Conservation (phyloP, 2,888 invertebrate species). For the Apoda limacodes region DNA sequence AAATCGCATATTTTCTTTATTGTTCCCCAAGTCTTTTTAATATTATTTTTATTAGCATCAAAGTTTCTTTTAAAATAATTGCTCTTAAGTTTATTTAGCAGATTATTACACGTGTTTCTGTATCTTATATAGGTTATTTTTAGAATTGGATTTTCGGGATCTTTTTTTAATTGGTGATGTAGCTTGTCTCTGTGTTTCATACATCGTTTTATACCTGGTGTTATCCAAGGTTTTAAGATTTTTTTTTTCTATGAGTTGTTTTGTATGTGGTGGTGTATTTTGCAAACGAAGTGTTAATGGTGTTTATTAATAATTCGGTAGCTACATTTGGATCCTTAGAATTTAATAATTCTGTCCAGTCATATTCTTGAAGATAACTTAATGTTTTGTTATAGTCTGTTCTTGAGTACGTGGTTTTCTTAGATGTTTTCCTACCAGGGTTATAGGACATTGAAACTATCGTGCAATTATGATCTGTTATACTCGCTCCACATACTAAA, state of each 20-base stretch:
- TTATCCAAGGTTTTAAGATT: conserved; percentile 12
- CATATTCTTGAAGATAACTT: background rate
- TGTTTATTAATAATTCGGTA: background rate
- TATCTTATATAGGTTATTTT: conserved; percentile 6
- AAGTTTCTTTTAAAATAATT: conserved; percentile 5
- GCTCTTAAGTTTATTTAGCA: conserved; percentile 9
- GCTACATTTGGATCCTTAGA: conserved; percentile 1
- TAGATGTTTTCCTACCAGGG: background rate
- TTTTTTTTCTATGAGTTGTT: background rate
- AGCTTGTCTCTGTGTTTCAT: conserved; percentile 9
- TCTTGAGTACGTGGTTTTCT: background rate
- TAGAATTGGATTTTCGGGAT: conserved; percentile 6
- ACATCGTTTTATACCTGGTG: conserved; percentile 8
- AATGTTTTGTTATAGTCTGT: background rate
- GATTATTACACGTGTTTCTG: conserved; percentile 10
- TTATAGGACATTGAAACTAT: too few species aligned
- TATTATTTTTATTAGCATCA: conserved; percentile 4
- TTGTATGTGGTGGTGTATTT: too few species aligned
- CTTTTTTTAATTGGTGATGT: conserved; percentile 6
- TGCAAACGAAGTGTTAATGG: background rate
- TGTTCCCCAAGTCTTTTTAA: conserved; percentile 8
- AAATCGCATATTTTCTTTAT: conserved; percentile 5
- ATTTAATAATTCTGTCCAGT: conserved; percentile 1
- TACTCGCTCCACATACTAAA: conserved; percentile 6
- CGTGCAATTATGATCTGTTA: conserved; percentile 9